These are phyloP conservation scores for Limnothrissa miodon DNA, from an alignment of 2,113 vertebrate genomes.

Conservation along the genomic window DNA sequence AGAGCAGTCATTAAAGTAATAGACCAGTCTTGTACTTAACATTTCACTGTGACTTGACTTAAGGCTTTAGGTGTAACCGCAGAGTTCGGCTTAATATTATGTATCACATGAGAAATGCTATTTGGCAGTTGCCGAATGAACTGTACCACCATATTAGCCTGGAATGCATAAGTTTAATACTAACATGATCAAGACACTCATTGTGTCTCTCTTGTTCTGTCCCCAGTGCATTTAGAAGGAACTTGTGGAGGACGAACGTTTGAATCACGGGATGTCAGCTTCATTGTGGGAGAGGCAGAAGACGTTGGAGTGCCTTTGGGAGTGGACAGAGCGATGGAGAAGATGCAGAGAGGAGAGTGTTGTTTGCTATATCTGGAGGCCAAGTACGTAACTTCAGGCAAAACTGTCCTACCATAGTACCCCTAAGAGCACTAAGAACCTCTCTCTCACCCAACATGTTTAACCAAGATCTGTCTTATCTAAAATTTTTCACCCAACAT, in stretches of 20 bases:
- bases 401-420: no score
- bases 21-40: no score
- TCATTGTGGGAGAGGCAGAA: constrained; percentile 85
- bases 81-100: neutral
- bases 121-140: neutral
- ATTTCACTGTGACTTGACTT: neutral
- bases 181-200: neutral
- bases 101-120: neutral
- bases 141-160: neutral
- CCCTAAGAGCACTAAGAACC: no score
- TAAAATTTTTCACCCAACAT: no score
- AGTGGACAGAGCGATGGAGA: constrained; percentile 93
- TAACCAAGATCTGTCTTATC: no score
- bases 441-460: no score
- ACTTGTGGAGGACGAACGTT: constrained; percentile 75
- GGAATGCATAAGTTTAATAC: neutral
- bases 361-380: constrained; percentile 84
- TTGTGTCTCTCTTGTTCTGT: neutral
- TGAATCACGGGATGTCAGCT: constrained; percentile 83
- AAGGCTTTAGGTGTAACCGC: neutral
- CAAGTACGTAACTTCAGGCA: constrained; percentile 71
- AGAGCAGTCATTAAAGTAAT: no score
- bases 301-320: constrained; percentile 89
- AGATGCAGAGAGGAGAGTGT: constrained; percentile 93
- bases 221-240: constrained; percentile 86